Evolutionary conservation across 2,113 vertebrate species (phyloP), one percentile per base, ranked within the genome.

Genomic region (Oncorhynchus clarkii): DNA sequence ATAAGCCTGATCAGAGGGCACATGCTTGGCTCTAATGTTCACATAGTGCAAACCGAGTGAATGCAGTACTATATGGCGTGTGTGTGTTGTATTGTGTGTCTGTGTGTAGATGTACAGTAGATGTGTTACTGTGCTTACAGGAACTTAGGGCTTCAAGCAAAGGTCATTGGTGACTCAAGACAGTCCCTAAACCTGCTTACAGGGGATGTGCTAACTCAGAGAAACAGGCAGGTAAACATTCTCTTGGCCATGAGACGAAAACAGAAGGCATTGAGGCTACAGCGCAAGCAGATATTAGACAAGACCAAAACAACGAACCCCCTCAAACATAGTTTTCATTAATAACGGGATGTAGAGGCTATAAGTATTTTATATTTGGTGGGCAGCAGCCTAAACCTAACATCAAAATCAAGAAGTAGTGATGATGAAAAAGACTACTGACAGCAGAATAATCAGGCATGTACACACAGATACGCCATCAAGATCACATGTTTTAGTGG

Each of bases 181-280:
- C 72, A 82, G 78, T 85, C 79, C 75, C 70, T 78, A 74, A 79
- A 51, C 76, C 70, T 78, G 75, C 79, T 67, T 65, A 20, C 9
- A 45, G 39, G 20, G 80, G 82, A 74, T 81, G 64, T 72, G 78
- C 83, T 80, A 86, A 84, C 90, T 92, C 86, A 87, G 85, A 90
- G 87, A 88, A 90, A 88, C 88, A 90, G 90, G 88, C 86, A 90
- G 89, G 86, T 87, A 89, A 88, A 90, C 87, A 87, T 88, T 85
- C 74, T 54, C 79, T 77, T 78, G 84, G 86, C 88, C 79, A 4
- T 77, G n/a, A 74, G 78, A 80, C 78, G 75, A 74, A 87, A 89
- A 83, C 71, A 74, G 83, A 88, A 84, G 75, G 67, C 22, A 74
- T 76, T 73, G 49, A 83, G 74, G 75, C 54, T 79, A 78, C 77